A percentile compares a stretch with the other conserved stretches of the same genome.
phyloP scores from a whole-genome alignment of 1,140 invertebrate genomes.

The Aphaenogaster rudis region DNA sequence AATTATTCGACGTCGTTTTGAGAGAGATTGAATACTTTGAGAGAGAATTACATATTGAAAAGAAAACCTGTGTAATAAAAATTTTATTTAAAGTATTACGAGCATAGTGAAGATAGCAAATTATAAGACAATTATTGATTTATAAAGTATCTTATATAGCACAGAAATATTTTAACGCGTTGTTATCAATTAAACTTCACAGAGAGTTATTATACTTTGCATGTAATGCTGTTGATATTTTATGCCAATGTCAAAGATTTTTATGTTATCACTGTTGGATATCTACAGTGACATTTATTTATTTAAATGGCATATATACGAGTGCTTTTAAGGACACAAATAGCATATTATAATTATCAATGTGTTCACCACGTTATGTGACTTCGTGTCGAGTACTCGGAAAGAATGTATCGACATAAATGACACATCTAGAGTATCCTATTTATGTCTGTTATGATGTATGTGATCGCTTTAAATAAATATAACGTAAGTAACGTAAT shows the following conservation, averaged over 20 bases:
- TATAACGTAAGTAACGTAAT: constrained; percentile 72
- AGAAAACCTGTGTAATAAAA: background rate
- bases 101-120: background rate
- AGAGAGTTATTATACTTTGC: constrained; percentile 49
- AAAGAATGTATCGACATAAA: constrained; percentile 73
- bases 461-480: constrained; percentile 83
- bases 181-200: constrained; percentile 52
- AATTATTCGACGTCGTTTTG: background rate
- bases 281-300: constrained; percentile 42
- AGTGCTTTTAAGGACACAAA: constrained; percentile 54
- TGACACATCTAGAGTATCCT: constrained; percentile 75
- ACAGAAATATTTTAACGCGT: constrained; percentile 45
- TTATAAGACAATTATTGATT: constrained; percentile 26
- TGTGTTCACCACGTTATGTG: constrained; percentile 79
- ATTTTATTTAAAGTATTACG: background rate
- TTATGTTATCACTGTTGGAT: constrained; percentile 51
- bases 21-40: background rate
- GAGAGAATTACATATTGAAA: background rate
- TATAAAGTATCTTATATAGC: constrained; percentile 19
- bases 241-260: constrained; percentile 21
- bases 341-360: constrained; percentile 70
- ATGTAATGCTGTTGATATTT: constrained; percentile 39
- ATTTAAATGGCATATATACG: constrained; percentile 49
- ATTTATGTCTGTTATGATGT: constrained; percentile 81
- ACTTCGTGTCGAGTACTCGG: constrained; percentile 71